Conservation (phyloP, 2,113 vertebrate species). For the Raja brachyura region DNA sequence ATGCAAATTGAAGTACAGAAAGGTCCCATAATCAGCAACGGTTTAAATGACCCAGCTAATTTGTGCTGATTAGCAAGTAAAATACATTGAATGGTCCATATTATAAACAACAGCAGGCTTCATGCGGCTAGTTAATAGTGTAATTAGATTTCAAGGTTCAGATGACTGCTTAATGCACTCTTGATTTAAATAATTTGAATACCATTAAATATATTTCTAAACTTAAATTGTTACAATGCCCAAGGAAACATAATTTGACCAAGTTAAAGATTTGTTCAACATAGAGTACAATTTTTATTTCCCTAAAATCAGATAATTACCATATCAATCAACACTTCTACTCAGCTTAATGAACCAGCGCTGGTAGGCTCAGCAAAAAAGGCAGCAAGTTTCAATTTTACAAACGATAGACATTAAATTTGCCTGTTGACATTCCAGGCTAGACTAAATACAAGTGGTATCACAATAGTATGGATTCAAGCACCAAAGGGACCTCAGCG, state of each 20-base stretch:
- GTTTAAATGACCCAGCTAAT: not conserved
- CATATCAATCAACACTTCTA: not conserved
- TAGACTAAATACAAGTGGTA: not conserved
- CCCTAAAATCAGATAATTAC: not conserved
- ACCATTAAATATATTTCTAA: not conserved
- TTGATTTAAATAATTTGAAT: not conserved
- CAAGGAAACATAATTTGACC: not conserved
- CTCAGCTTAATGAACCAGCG: not conserved
- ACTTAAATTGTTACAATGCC: not conserved
- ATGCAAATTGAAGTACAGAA: not conserved
- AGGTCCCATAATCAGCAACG: not conserved
- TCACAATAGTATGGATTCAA: not conserved
- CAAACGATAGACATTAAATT: not conserved
- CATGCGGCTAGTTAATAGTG: not conserved
- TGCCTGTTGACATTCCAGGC: not conserved
- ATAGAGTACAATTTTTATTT: not conserved
- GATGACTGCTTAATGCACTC: not conserved
- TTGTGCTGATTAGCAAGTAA: not conserved
- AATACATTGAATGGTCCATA: not conserved
- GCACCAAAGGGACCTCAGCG: not conserved
- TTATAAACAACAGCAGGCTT: not conserved
- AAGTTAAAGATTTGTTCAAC: not conserved
- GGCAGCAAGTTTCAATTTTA: not conserved
- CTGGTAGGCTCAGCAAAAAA: not conserved
- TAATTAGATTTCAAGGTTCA: slow-evolving; percentile 24